Conservation (phyloP, 2,797 vertebrate genomes). For the Cirrhinus mrigala region DNA sequence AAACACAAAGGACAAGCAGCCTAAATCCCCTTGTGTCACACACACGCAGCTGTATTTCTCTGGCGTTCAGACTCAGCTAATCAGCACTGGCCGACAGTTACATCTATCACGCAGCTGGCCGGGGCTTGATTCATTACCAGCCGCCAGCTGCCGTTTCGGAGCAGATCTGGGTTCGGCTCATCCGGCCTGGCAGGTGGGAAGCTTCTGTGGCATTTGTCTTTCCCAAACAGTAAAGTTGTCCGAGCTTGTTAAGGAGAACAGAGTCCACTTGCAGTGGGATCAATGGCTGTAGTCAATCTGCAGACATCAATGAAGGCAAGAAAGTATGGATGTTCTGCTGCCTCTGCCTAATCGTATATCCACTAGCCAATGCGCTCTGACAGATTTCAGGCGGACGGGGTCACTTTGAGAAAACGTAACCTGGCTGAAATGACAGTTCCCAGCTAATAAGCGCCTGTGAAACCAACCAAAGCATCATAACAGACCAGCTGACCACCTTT, state of each 20-base stretch:
- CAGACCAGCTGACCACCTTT: background rate
- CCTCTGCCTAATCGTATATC: constrained; percentile 12
- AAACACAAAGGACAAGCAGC: constrained; percentile 38
- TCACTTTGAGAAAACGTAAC: background rate
- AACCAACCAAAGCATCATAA: background rate
- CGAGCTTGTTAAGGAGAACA: constrained; percentile 51
- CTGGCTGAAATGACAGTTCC: background rate
- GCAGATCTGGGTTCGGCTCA: constrained; percentile 38
- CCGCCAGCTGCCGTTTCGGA: constrained; percentile 43
- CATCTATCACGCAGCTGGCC: constrained; percentile 67
- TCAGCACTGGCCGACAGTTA: constrained; percentile 67
- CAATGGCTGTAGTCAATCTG: constrained; percentile 50
- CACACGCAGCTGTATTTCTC: constrained; percentile 73
- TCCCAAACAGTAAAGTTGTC: constrained; percentile 49
- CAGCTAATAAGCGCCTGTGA: background rate
- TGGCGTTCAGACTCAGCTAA: constrained; percentile 73
- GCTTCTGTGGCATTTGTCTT: constrained; percentile 54
- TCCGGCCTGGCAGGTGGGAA: constrained; percentile 52
- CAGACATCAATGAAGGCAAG: constrained; percentile 26
- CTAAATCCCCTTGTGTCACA: background rate
- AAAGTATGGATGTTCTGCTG: constrained; percentile 30
- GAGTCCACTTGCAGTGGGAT: constrained; percentile 39
- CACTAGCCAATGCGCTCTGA: background rate
- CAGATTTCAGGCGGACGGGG: background rate
- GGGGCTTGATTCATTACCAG: constrained; percentile 52